Percentiles rank a stretch among this genome's conserved stretches.
Conservation (phyloP, 2,797 vertebrate genomes). For the Liasis olivaceus region DNA sequence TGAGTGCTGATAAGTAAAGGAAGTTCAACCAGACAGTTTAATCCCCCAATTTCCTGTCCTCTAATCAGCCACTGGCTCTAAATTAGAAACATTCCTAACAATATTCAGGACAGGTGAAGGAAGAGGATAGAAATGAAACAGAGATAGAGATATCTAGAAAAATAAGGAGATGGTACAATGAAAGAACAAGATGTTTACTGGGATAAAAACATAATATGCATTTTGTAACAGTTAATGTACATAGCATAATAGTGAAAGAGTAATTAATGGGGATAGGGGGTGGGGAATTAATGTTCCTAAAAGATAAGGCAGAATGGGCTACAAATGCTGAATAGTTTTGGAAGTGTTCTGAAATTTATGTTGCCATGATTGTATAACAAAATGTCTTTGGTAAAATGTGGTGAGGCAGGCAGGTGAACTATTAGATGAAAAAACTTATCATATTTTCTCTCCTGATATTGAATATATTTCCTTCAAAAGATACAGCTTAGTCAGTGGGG, state of each 20-base stretch:
- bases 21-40: slow-evolving; percentile 98
- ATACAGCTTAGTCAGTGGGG: slow-evolving; percentile 8
- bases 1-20: slow-evolving; percentile 83
- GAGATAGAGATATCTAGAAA: slow-evolving; percentile 61
- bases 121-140: slow-evolving; percentile 67
- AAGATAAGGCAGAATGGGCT: slow-evolving; percentile 14
- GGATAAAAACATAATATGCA: slow-evolving; percentile 27
- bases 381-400: slow-evolving; percentile 32
- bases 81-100: slow-evolving; percentile 92
- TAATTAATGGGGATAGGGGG: not conserved
- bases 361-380: slow-evolving; percentile 25
- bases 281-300: slow-evolving; percentile 40
- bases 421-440: slow-evolving; percentile 28
- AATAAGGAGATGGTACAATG: slow-evolving; percentile 46
- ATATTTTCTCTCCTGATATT: not conserved
- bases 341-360: slow-evolving; percentile 13
- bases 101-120: slow-evolving; percentile 81
- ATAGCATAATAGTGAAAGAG: not conserved
- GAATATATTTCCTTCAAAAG: slow-evolving; percentile 8
- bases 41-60: slow-evolving; percentile 99
- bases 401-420: slow-evolving; percentile 17
- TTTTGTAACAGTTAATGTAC: not conserved
- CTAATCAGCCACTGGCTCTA: slow-evolving; percentile 95
- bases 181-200: slow-evolving; percentile 58
- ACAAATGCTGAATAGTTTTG: not conserved